Base-by-base conservation (phyloP, 2,113 vertebrate species). In the Callopanchax toddi region DNA sequence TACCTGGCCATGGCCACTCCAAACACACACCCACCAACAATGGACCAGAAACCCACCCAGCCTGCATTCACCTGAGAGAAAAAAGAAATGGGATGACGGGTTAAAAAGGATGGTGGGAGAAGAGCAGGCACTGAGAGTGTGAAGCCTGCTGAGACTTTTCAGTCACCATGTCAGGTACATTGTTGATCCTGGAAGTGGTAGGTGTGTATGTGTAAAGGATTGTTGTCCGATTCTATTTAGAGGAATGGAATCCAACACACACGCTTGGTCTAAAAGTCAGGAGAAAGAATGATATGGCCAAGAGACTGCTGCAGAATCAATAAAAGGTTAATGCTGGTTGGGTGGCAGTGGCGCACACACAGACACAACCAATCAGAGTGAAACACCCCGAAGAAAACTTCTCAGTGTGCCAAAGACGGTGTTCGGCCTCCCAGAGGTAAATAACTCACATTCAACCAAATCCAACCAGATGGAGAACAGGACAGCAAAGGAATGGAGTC, bases 21-120 rank as follows among this genome's bases (percentile, higher is more conserved):
- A 86, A 98, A 94, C 71, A 98, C 92, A 85, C 97, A 99, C 52
- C 97, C 97, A 52, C 97, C 97, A 58, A 99, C 87, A 48, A 92
- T 92, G 22, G 97, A 98, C 96, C 96, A 98, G 92, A 99, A 99
- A 64, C 97, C 97, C 81, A 99, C 97, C 96, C 97, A 99, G 74
- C 97, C 97, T 51, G 97, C 97, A 76, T 98, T 95, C 67, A 98
- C 94, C 97, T 99, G 82, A 21, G 37, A 9, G 25, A 62, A 29
- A 40, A 43, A 44, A 16, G 40, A 42, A 52, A 44, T 48, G 26
- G 36, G 46, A 43, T 3, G 8, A 17, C 17, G 17, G 13, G 42
- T 17, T 32, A 36, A 21, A 18, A 50, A 58, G 23, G 10, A 32
- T 10, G 16, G 22, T 21, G 15, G 11, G 56, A 11, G 22, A 52